Base-by-base conservation (phyloP, 2,888 invertebrate genomes). In the Smittia aterrima region DNA sequence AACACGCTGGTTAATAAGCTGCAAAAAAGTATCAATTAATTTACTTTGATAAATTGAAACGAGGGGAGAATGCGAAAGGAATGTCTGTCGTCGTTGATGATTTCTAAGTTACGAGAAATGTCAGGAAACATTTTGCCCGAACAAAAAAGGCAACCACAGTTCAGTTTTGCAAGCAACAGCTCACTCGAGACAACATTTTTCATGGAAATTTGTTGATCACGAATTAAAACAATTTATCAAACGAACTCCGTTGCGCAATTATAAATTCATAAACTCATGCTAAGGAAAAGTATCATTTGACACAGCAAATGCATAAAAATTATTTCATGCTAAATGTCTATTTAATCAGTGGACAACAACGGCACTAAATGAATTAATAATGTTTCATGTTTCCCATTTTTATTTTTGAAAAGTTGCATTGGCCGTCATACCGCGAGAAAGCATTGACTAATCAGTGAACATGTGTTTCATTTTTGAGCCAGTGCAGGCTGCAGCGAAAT, bases 251-350 rank as follows among this genome's bases (percentile, higher is more conserved):
- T 68, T 41, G 47, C 22, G 16, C 68, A 68, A 47, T 68, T 68
- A 47, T 68, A 68, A 68, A 68, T 68, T 68, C 68, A 68, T 68
- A 66, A 66, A 66, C n/a, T 38, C 11, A 16, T 2, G 0, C 25
- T 62, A 18, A n/a, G 16, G 13, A 18, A n/a, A 6, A 58, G 1
- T 58, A 3, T 66, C 66, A 66, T 66, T 66, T 66, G 32, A 66
- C 66, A 66, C 66, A 32, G 32, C 66, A 66, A 66, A 66, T 66
- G 66, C 38, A 66, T 66, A 66, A 66, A 66, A 66, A 66, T 66
- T 66, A 68, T 68, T 68, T 68, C 68, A 68, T 68, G 68, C 68
- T 68, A 68, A 68, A 68, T 68, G 68, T 68, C 68, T 68, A 68
- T 68, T 68, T 47, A 68, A 68, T 47, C 68, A 68, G 66, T 27